Evolutionary conservation across 2,113 vertebrate species (phyloP).

Genomic region (Xenopus borealis): DNA sequence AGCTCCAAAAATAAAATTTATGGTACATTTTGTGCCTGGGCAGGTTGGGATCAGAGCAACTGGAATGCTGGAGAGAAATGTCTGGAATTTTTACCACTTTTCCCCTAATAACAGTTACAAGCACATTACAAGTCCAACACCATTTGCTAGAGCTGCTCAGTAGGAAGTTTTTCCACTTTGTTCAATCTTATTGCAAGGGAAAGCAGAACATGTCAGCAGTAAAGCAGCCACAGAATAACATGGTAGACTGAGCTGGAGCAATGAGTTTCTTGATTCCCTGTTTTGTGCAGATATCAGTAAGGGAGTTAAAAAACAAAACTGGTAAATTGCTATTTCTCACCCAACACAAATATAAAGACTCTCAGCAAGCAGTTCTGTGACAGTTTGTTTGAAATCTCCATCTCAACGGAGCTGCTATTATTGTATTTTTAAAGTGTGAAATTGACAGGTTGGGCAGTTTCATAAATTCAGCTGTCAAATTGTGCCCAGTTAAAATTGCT

Average conservation of each 20-base stretch:
- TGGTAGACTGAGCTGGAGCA: constrained; percentile 26
- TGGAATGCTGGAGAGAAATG: no score
- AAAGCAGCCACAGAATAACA: constrained; percentile 16
- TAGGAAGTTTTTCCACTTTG: constrained; percentile 1
- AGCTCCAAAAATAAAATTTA: background rate
- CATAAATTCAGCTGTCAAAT: constrained; percentile 69
- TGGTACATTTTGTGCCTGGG: background rate
- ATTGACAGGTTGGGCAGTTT: constrained; percentile 67
- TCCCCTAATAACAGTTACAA: background rate
- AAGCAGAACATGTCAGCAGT: constrained; percentile 1
- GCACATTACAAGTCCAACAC: background rate
- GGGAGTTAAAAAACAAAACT: constrained; percentile 28
- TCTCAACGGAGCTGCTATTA: constrained; percentile 56
- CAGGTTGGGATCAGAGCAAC: background rate
- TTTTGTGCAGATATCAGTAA: constrained; percentile 47
- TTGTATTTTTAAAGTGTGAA: constrained; percentile 61
- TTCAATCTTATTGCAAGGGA: background rate
- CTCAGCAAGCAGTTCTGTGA: constrained; percentile 49
- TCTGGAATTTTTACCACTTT: background rate
- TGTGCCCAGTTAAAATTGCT: constrained; percentile 62
- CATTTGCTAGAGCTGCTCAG: background rate
- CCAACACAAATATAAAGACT: constrained; percentile 47
- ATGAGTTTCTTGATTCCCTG: constrained; percentile 37
- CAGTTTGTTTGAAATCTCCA: constrained; percentile 55
- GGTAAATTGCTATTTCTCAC: constrained; percentile 28